Conservation (phyloP, 1,140 invertebrate species). For the Drosophila tropicalis region DNA sequence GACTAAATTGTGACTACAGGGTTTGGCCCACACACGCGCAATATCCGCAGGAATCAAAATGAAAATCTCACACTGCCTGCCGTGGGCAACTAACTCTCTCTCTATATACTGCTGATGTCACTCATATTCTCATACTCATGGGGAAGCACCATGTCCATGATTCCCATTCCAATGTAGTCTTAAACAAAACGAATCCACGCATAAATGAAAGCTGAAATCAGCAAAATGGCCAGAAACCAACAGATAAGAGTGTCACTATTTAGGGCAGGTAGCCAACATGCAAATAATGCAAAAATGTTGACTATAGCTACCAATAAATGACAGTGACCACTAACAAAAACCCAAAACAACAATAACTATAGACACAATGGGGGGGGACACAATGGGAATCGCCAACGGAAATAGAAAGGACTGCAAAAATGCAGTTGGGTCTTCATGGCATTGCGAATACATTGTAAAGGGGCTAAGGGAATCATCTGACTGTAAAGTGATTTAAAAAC, state of each 20-base stretch:
- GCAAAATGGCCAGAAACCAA: constrained; percentile 24
- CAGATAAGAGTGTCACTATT: background rate
- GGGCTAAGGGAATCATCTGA: constrained; percentile 16
- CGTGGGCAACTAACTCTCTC: background rate
- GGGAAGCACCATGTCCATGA: background rate
- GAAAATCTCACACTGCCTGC: background rate
- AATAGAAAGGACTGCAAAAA: constrained; percentile 32
- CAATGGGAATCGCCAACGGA: background rate
- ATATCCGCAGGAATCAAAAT: background rate
- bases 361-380: no score
- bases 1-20: background rate
- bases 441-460: constrained; percentile 3
- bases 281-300: constrained; percentile 62
- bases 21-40: no score
- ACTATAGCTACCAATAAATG: constrained; percentile 58
- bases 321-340: constrained; percentile 64
- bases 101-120: background rate
- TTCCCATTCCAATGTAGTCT: background rate
- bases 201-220: constrained; percentile 58
- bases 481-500: constrained; percentile 56
- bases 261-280: constrained; percentile 38
- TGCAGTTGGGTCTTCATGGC: background rate
- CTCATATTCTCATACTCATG: background rate
- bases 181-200: constrained; percentile 41
- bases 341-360: constrained; percentile 17